Evolutionary conservation across 2,888 invertebrate genomes (phyloP), one percentile per base, ranked within the genome.

Genomic region (Molorchus minor): DNA sequence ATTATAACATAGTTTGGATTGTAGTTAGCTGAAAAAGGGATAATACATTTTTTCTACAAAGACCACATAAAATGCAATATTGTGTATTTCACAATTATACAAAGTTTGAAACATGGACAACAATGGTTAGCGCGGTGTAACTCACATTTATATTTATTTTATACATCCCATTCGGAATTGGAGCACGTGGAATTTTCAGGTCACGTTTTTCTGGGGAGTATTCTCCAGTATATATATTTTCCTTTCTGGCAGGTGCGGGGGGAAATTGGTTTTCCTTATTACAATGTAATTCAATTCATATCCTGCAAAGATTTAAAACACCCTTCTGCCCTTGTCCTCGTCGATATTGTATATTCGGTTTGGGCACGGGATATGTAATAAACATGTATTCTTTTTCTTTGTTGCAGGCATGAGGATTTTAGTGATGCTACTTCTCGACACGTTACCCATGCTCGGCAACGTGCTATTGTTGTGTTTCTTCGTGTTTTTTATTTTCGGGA

Each of bases 401-500:
- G 35, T 80, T 81, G 53, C 85, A 98, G 98, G 98, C 86, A 97
- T 98, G 97, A 87, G 98, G 70, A 98, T 98, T 75, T 85, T 98
- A 79, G 99, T 99, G 72, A 99, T 98, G 96, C 85, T 99, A 59
- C 87, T 99, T 47, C 86, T 99, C 77, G 99, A 99, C 82, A 99
- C 99, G 3, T 86, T 99, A 69, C 99, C 99, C 10, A 99, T 99
- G 99, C 84, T 99, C 76, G 98, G 99, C 68, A 99, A 99, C 83
- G 99, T 99, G 49, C 85, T 99, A 69, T 86, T 99, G 69, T 86
- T 99, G 66, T 99, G 99, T 83, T 99, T 99, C 87, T 99, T 99
- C 86, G 99, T 99, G 61, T 99, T 99, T 88, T 99, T 99, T 87
- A 99, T 99, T 80, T 99, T 99, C 79, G 99, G 99, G 69, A 99